Conservation (phyloP, 2,113 vertebrate genomes). For the Eulemur rufifrons region DNA sequence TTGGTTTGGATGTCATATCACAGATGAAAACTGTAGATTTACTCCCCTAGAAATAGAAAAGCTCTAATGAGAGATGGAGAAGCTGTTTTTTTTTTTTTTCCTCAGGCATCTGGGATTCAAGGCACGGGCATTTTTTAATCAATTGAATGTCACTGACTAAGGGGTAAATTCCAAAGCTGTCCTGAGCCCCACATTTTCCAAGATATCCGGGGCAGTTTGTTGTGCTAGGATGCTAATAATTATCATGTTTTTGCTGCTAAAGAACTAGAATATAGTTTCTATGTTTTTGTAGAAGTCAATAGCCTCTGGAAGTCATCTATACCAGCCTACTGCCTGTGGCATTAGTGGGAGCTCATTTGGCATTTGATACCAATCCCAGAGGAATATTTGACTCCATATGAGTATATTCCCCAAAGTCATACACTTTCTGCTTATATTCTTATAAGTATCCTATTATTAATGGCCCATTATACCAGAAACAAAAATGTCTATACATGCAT, state of each 20-base stretch:
- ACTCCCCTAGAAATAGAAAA: constrained; percentile 49
- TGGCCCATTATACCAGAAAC: constrained; percentile 23
- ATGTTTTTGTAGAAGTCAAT: constrained; percentile 26
- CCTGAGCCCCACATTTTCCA: constrained; percentile 39
- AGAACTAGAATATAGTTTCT: constrained; percentile 6
- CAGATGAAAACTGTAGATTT: constrained; percentile 28
- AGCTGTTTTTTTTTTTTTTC: constrained; percentile 17
- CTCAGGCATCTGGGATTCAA: neutral
- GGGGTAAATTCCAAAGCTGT: constrained; percentile 22
- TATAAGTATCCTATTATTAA: constrained; percentile 3
- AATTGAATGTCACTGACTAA: constrained; percentile 38
- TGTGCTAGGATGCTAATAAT: constrained; percentile 14
- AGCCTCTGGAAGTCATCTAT: neutral
- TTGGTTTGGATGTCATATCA: constrained; percentile 33
- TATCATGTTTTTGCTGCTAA: constrained; percentile 2
- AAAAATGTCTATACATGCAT: constrained; percentile 7
- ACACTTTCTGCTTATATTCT: neutral
- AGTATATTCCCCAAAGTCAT: neutral
- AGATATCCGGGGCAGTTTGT: constrained; percentile 8
- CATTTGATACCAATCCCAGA: neutral
- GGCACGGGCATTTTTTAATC: constrained; percentile 13
- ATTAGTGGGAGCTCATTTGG: constrained; percentile 4
- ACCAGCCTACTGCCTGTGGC: neutral
- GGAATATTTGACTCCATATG: neutral
- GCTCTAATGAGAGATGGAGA: neutral